Conservation (phyloP, 23 tunicate genomes). For the Halocynthia aurantium region DNA sequence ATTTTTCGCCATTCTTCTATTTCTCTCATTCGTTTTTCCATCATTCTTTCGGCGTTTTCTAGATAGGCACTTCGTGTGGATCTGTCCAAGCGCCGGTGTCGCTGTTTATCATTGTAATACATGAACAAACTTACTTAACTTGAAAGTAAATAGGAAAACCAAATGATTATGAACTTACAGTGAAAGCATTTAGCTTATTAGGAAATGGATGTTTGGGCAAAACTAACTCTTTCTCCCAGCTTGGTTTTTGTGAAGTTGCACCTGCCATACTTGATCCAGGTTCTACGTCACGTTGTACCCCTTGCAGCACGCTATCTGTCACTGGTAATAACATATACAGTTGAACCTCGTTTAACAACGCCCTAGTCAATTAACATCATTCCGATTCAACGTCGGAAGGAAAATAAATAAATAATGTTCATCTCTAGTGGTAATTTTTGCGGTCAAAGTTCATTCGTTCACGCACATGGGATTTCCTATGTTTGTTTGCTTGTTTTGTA, state of each 20-base stretch:
- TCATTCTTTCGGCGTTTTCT: slow-evolving; percentile 74
- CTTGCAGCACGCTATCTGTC: background rate
- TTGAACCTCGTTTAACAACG: no score
- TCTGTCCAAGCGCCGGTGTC: slow-evolving; percentile 78
- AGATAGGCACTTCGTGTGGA: slow-evolving; percentile 85
- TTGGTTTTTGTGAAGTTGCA: slow-evolving; percentile 25
- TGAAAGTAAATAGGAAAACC: background rate
- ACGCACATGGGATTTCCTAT: no score
- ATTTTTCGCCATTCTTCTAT: slow-evolving; percentile 18
- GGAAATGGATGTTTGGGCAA: slow-evolving; percentile 72
- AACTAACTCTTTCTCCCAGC: slow-evolving; percentile 48
- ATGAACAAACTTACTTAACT: background rate
- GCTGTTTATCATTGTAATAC: slow-evolving; percentile 8
- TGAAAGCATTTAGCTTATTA: slow-evolving; percentile 60
- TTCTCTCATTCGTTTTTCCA: slow-evolving; percentile 47
- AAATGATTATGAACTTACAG: slow-evolving; percentile 39
- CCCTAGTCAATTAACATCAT: no score
- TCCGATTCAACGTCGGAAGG: no score
- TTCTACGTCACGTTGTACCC: slow-evolving; percentile 3
- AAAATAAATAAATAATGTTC: no score
- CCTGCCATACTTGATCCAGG: slow-evolving; percentile 24
- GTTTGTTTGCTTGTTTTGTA: no score
- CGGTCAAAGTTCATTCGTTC: no score
- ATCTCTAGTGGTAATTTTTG: no score
- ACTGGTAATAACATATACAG: background rate